Percentiles rank a stretch among this genome's conserved stretches.
phyloP scores from a whole-genome alignment of 2,888 invertebrate species.

The Ceriagrion tenellum region DNA sequence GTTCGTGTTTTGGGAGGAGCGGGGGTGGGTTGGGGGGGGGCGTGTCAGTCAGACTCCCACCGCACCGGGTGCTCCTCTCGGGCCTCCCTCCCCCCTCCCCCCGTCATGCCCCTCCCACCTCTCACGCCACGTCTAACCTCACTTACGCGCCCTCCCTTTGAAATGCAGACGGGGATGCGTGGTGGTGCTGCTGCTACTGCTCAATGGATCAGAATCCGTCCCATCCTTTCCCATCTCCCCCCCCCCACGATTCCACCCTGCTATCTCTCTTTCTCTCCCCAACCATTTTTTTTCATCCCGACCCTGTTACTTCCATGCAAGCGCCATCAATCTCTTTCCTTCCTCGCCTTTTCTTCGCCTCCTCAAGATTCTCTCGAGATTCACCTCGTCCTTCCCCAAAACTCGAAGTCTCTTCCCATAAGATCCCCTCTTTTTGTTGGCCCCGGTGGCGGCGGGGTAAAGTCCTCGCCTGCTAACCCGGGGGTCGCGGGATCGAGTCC shows the following conservation, averaged over 20 bases:
- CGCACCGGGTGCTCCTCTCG: too few relatives aligned
- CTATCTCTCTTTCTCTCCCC: neutral
- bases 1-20: neutral
- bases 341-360: neutral
- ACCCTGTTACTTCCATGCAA: neutral
- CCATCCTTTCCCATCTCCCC: neutral
- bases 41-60: neutral
- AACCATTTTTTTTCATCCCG: neutral
- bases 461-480: too few relatives aligned
- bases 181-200: neutral
- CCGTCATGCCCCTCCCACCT: too few relatives aligned
- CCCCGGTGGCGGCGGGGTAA: too few relatives aligned
- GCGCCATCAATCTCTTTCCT: conserved; percentile 14
- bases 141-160: neutral
- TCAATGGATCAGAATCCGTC: conserved; percentile 16
- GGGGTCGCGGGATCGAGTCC: too few relatives aligned
- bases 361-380: neutral
- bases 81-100: neutral
- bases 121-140: neutral
- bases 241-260: too few relatives aligned
- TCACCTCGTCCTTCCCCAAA: neutral
- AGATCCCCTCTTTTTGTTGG: too few relatives aligned
- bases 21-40: too few relatives aligned
- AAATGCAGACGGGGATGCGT: conserved; percentile 1
- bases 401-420: neutral